Conservation (phyloP, 2,797 vertebrate species). For the Lophius americanus region DNA sequence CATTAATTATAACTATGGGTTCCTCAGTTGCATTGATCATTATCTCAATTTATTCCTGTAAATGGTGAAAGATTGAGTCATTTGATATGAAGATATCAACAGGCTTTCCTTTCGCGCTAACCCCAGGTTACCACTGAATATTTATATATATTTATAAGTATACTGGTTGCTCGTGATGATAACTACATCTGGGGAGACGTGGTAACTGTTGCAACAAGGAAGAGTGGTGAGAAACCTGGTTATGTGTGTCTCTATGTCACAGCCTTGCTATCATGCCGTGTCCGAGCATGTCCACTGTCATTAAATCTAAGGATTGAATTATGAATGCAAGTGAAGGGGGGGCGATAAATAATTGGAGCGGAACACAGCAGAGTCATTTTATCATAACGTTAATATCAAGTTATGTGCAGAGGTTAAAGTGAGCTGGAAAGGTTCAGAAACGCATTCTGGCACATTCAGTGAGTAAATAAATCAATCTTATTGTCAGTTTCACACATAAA, state of each 20-base stretch:
- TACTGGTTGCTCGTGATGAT: conserved; percentile 16
- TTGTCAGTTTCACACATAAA: too few species aligned
- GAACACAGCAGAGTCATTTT: conserved; percentile 38
- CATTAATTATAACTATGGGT: conserved; percentile 77
- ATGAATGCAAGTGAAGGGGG: conserved; percentile 51
- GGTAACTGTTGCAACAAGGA: conserved; percentile 32
- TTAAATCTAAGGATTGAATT: conserved; percentile 52
- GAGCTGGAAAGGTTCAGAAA: too few species aligned
- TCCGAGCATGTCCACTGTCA: conserved; percentile 59
- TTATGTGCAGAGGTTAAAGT: conserved; percentile 19
- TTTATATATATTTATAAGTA: conserved; percentile 51
- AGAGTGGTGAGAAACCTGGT: conserved; percentile 34
- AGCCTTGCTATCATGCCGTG: conserved; percentile 15
- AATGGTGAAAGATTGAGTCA: conserved; percentile 63
- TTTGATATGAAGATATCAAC: conserved; percentile 43
- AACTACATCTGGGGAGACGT: conserved; percentile 25
- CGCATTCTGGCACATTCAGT: too few species aligned
- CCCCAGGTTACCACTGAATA: conserved; percentile 56
- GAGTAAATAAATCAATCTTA: too few species aligned
- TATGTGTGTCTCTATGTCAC: too few species aligned
- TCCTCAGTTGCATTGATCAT: conserved; percentile 76
- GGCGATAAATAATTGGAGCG: conserved; percentile 48
- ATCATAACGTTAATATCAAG: conserved; percentile 51
- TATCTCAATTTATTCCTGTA: conserved; percentile 73
- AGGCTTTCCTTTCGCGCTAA: conserved; percentile 41